phyloP scores from a whole-genome alignment of 2,797 vertebrate genomes.

The Ibycter americanus region DNA sequence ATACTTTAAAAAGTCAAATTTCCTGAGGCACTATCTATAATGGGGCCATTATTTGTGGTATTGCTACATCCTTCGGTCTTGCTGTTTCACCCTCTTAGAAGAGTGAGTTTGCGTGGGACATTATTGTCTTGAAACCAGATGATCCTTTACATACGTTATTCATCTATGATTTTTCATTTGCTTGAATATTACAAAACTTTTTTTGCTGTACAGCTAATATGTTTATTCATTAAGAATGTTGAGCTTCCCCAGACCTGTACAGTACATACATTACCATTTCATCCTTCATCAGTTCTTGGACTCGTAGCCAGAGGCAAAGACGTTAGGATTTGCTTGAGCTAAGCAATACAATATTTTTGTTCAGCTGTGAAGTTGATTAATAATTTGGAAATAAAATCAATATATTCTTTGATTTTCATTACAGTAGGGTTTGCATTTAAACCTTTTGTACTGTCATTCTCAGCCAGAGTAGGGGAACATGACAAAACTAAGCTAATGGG shows the following conservation, averaged over 20 bases:
- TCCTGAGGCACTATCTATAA: neutral
- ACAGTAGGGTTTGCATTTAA: neutral
- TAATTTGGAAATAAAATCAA: slow-evolving; percentile 82
- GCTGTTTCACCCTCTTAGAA: neutral
- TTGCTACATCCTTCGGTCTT: neutral
- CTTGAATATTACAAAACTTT: neutral
- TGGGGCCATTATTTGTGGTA: neutral
- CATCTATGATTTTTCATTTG: neutral
- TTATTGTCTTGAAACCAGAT: neutral
- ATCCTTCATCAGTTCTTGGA: slow-evolving; percentile 67
- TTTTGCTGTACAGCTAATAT: neutral
- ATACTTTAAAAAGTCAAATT: slow-evolving; percentile 26
- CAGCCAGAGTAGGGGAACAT: neutral
- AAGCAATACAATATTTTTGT: slow-evolving; percentile 75
- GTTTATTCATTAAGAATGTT: neutral
- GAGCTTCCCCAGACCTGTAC: neutral
- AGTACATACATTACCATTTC: slow-evolving; percentile 24
- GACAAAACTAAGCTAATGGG: neutral
- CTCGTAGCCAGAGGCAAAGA: slow-evolving; percentile 65
- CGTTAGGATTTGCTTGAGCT: slow-evolving; percentile 73
- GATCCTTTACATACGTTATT: neutral
- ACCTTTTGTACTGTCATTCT: neutral
- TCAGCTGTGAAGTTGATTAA: slow-evolving; percentile 79
- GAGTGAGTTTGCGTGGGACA: neutral
- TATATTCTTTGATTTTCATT: slow-evolving; percentile 64